A percentile compares a stretch with the other conserved stretches of the same genome.
Evolutionary conservation across 2,797 vertebrate genomes (phyloP).

Genomic region (Avahi laniger): DNA sequence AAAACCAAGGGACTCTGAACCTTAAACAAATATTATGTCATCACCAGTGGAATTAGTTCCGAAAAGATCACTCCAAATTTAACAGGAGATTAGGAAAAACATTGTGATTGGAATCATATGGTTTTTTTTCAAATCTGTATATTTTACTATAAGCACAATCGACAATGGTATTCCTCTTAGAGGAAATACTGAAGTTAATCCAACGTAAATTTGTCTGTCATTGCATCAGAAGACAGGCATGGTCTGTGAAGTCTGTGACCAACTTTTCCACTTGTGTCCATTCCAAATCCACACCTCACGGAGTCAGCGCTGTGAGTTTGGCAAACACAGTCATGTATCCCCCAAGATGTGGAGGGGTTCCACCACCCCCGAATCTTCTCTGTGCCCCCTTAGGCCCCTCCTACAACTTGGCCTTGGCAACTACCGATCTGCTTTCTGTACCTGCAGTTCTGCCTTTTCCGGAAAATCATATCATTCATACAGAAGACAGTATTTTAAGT

Average conservation of each 20-base stretch:
- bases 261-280: background rate
- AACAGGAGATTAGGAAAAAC: background rate
- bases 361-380: fast-evolving
- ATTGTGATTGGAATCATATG: background rate
- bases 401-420: background rate
- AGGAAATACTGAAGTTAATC: background rate
- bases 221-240: background rate
- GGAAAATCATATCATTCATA: background rate
- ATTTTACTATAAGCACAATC: background rate
- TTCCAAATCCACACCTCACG: background rate
- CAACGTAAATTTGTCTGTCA: background rate
- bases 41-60: background rate
- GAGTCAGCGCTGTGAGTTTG: background rate
- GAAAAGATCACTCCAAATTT: background rate
- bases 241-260: background rate
- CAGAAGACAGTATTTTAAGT: background rate
- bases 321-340: background rate
- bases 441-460: background rate
- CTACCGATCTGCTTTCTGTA: background rate
- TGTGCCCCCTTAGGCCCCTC: background rate
- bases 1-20: background rate
- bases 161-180: background rate
- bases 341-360: no score
- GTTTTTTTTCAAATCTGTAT: background rate
- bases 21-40: background rate